Base-by-base conservation (phyloP, 2,113 vertebrate genomes). In the Odontophorus gujanensis region DNA sequence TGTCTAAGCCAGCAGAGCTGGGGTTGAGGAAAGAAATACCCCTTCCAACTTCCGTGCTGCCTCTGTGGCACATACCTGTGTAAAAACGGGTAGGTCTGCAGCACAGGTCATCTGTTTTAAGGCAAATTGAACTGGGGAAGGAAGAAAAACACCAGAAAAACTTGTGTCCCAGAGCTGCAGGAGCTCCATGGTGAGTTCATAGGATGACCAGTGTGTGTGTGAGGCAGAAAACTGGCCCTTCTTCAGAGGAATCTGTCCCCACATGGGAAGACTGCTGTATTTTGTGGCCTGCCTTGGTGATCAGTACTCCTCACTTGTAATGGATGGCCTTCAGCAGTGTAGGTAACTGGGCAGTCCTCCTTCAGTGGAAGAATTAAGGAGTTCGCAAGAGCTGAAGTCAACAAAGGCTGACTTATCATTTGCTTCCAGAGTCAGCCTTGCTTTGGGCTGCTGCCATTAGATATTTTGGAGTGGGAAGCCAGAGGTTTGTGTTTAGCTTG, bases 221-320 rank as follows among this genome's bases (percentile, higher is more conserved):
- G 0, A n/a, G 30, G 38, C 51, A 59, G 51, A 67, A 28, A 48
- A 0, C 1, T 0, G 11, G 28, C 34, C 0, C 0, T 62, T 84
- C 28, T 74, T n/a, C 26, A 62, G 63, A 45, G 40, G 30, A 15
- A 48, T 36, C 19, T 25, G 67, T 21, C 32, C 43, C 43, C 2
- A 6, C 2, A 4, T 28, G 59, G 8, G 9, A 12, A 5, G 3
- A 38, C 21, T 38, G 50, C 50, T 86, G 16, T 25, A 26, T 28
- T 69, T 34, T 7, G 6, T 40, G 36, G 14, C 7, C 67, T 45
- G 24, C 32, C 59, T 67, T 81, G 75, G 55, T 81, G 74, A 81
- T 81, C 24, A 55, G 42, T 69, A 21, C n/a, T 38, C 0, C 0
- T 58, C 26, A 78, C 42, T 38, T 40, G 42, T 22, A 13, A 17